Evolutionary conservation across 2,888 invertebrate genomes (phyloP), one percentile per base, ranked within the genome.

Genomic region (Cartodere bifasciata): DNA sequence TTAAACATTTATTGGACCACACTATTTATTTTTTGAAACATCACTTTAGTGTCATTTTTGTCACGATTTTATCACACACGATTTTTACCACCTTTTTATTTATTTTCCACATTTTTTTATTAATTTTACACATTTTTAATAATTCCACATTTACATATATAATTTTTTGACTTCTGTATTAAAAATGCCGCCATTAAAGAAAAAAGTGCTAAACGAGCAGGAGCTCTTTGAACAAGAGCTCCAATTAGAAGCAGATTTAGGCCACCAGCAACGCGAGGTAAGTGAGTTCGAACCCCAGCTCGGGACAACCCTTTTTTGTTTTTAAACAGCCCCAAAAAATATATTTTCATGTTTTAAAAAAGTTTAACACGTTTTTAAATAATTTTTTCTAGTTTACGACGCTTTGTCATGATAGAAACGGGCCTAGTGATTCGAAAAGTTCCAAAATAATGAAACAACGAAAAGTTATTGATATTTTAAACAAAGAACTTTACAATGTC

Each of bases 371-470:
- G n/a, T n/a, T n/a, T n/a, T n/a, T n/a, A n/a, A n/a, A n/a, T n/a
- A n/a, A 9, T 30, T 17, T 13, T 22, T 32, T 40, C 16, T 57
- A 72, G 64, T 81, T 75, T 53, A 66, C 80, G n/a, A n/a, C n/a
- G n/a, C n/a, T n/a, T n/a, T n/a, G n/a, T n/a, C 11, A 76, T 82
- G 44, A 80, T 85, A 78, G 83, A 85, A 53, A 72, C 77, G 37
- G 82, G 84, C 54, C 64, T 81, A 2, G 64, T n/a, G n/a, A n/a
- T n/a, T n/a, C n/a, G n/a, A n/a, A 34, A 5, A 44, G 44, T 3
- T 72, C 72, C 9, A 70, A 74, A 34, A 57, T 75, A 9, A 60
- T 68, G 23, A 70, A 71, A 50, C 73, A 76, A 49, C 63, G 66
- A 45, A 70, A 66, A 46, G 68, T 75, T 39, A 67, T 80, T 40